Base-by-base conservation (phyloP, 2,113 vertebrate species). In the Empidonax traillii region DNA sequence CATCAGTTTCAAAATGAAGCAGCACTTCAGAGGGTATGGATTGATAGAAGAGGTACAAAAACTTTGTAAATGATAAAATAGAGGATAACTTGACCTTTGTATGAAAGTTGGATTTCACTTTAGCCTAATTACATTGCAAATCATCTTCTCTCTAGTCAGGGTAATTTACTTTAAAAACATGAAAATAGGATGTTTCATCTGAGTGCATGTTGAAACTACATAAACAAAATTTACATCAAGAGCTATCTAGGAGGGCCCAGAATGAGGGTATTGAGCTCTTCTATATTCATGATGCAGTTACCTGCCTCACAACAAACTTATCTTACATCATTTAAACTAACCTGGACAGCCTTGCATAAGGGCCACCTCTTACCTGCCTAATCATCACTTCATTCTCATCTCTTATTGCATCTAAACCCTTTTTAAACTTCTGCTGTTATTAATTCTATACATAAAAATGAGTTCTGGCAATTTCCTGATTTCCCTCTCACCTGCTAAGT, bases 221-320 rank as follows among this genome's bases (percentile, higher is more conserved):
- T 83, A 96, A 97, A 96, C 94, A 97, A 97, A 94, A 97, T 96
- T 95, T 96, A 94, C 92, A 96, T 89, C 43, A 91, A 94, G 94
- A 93, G 77, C 87, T 73, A 72, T 85, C 82, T 76, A 86, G 82
- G 77, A 90, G 49, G 43, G 76, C 89, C 35, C 65, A 22, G 23
- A 69, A 93, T 31, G 44, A 89, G 63, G 30, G 35, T 46, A 72
- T 87, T 89, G 51, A 71, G 49, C 76, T 91, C 44, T 94, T 95
- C 63, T 89, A 14, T 87, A 97, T 97, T 96, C 95, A 95, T 88
- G 58, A 91, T 87, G 59, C 47, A 71, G 87, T 51, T 59, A 79
- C 74, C 43, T 87, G 78, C 77, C 74, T 94, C 85, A 76, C n/a
- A 94, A 82, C 90, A 96, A 92, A 89, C 89, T 80, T 51, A 31